A percentile compares a stretch with the other conserved stretches of the same genome.
These are phyloP conservation scores for Piezodorus guildinii DNA, from an alignment of 1,140 invertebrate genomes.

Conservation along the genomic window DNA sequence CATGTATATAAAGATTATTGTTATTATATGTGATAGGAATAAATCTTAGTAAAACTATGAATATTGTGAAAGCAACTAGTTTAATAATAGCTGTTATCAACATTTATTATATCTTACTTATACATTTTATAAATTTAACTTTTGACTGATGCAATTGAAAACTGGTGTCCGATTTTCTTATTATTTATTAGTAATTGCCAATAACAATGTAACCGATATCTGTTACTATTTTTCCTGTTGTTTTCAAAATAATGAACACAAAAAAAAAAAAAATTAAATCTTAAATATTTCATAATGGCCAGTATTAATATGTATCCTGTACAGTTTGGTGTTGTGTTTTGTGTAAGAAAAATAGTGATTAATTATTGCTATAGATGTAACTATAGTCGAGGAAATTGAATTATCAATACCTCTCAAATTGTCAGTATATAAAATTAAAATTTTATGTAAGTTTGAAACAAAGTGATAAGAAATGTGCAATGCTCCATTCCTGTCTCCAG, in stretches of 20 bases:
- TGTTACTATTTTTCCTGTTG: background rate
- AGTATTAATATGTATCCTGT: slow-evolving; percentile 13
- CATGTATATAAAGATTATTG: background rate
- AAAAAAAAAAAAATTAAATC: background rate
- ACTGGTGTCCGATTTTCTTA: background rate
- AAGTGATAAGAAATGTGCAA: slow-evolving; percentile 1
- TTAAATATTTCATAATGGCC: slow-evolving; percentile 6
- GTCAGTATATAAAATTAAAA: slow-evolving; percentile 3
- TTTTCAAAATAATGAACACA: background rate
- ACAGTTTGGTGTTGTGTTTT: slow-evolving; percentile 13
- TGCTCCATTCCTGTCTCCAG: background rate
- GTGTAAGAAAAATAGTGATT: background rate
- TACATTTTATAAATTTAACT: background rate
- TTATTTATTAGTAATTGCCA: background rate
- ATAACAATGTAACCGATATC: background rate
- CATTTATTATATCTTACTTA: background rate
- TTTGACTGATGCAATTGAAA: background rate
- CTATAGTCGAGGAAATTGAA: slow-evolving; percentile 1
- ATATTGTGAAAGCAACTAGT: slow-evolving; percentile 3
- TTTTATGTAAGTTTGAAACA: background rate
- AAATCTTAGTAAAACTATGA: slow-evolving; percentile 9
- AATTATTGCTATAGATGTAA: background rate
- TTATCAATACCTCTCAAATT: background rate
- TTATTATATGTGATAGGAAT: slow-evolving; percentile 4
- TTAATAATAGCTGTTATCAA: slow-evolving; percentile 1